A percentile compares a stretch with the other conserved stretches of the same genome.
Evolutionary conservation across 2,888 invertebrate species (phyloP).

Genomic region (Allophyes oxyacanthae): DNA sequence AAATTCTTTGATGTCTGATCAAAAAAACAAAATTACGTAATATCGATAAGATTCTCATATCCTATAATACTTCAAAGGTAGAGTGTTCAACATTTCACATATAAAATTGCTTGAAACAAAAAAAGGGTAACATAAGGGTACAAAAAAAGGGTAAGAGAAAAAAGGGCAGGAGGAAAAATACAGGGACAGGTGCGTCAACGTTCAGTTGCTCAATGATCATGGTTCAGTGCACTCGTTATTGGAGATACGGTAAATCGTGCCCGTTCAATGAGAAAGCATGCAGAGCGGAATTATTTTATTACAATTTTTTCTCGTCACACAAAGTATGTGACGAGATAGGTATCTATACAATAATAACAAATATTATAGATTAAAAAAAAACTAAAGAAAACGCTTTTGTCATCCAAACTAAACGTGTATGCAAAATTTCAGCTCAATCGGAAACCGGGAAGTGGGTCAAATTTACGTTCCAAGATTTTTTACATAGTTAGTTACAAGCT

Average conservation of each 20-base stretch:
- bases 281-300: constrained; percentile 21
- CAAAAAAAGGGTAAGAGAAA: constrained; percentile 12
- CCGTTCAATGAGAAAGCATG: constrained; percentile 26
- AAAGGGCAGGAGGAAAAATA: neutral
- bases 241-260: constrained; percentile 23
- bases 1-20: neutral
- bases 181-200: constrained; percentile 19
- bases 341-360: too few relatives aligned
- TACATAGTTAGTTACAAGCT: too few relatives aligned
- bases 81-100: constrained; percentile 30
- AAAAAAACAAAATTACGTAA: constrained; percentile 4
- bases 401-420: too few relatives aligned
- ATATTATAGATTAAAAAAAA: too few relatives aligned
- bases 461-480: too few relatives aligned
- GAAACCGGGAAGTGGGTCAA: too few relatives aligned
- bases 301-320: neutral
- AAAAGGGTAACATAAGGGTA: too few relatives aligned
- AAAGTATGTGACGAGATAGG: neutral
- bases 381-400: too few relatives aligned
- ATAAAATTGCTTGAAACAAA: constrained; percentile 40
- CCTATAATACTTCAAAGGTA: constrained; percentile 35
- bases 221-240: constrained; percentile 32
- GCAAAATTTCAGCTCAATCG: too few relatives aligned
- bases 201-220: constrained; percentile 17
- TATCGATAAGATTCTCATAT: constrained; percentile 21